phyloP scores from a whole-genome alignment of 2,797 vertebrate genomes.

The Gallinago solitaria region DNA sequence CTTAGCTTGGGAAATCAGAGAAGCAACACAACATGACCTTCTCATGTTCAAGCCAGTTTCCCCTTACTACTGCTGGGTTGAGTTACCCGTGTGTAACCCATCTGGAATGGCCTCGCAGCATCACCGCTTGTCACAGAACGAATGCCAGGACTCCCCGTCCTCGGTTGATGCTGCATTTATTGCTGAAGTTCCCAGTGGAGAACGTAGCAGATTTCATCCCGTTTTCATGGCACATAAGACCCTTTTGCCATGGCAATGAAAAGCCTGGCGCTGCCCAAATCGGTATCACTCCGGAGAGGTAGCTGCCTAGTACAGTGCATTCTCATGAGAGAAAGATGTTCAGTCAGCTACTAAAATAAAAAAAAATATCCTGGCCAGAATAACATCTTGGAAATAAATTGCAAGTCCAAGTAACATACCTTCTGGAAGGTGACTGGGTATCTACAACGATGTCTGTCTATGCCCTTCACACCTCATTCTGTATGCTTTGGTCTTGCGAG shows the following conservation, averaged over 20 bases:
- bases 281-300: background rate
- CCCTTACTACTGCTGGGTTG: background rate
- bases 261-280: background rate
- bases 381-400: background rate
- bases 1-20: constrained; percentile 43
- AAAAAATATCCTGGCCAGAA: background rate
- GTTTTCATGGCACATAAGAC: background rate
- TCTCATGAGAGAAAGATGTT: background rate
- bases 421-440: background rate
- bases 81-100: background rate
- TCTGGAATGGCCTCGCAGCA: background rate
- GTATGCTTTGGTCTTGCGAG: background rate
- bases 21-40: constrained; percentile 54
- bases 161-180: background rate
- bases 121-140: background rate
- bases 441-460: background rate
- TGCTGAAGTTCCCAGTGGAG: background rate
- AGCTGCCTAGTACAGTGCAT: background rate
- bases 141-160: background rate
- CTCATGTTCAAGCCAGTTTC: constrained; percentile 33
- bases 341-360: background rate
- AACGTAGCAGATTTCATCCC: background rate
- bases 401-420: background rate
- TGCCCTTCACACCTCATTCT: background rate
- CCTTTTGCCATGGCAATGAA: background rate